These are phyloP conservation scores for Bombycilla garrulus DNA, from an alignment of 2,113 vertebrate species.

Conservation along the genomic window DNA sequence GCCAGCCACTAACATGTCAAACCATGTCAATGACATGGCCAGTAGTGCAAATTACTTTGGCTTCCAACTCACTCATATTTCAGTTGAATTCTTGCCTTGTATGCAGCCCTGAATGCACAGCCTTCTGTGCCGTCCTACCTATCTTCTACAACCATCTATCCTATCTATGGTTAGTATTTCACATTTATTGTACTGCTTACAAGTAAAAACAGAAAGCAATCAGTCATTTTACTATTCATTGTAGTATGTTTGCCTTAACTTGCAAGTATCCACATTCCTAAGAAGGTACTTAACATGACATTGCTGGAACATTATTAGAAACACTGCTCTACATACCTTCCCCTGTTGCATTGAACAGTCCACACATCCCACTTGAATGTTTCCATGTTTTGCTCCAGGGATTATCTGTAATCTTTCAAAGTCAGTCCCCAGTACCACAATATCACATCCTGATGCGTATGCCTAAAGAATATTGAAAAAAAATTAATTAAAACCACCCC, in stretches of 20 bases:
- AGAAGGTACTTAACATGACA: neutral
- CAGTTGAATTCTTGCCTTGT: neutral
- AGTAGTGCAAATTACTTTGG: neutral
- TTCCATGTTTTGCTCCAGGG: slow-evolving; percentile 95
- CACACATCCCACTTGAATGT: slow-evolving; percentile 95
- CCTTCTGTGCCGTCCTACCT: neutral
- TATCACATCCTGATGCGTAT: slow-evolving; percentile 96
- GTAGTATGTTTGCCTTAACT: neutral
- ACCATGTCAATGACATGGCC: neutral
- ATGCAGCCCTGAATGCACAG: neutral
- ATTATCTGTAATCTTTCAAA: slow-evolving; percentile 98
- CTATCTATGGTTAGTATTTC: neutral
- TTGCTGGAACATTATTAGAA: neutral
- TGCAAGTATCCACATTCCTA: neutral
- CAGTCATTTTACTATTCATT: neutral
- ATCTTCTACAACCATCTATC: neutral
- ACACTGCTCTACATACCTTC: slow-evolving; percentile 79
- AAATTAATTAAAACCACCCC: neutral
- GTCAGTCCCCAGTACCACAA: slow-evolving; percentile 93
- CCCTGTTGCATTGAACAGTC: slow-evolving; percentile 92
- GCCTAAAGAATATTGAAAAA: slow-evolving; percentile 74
- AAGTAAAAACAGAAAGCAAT: neutral
- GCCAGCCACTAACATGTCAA: neutral
- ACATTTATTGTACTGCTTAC: neutral
- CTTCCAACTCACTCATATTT: neutral